Base-by-base conservation (phyloP, 2,797 vertebrate species). In the Tapirus indicus region DNA sequence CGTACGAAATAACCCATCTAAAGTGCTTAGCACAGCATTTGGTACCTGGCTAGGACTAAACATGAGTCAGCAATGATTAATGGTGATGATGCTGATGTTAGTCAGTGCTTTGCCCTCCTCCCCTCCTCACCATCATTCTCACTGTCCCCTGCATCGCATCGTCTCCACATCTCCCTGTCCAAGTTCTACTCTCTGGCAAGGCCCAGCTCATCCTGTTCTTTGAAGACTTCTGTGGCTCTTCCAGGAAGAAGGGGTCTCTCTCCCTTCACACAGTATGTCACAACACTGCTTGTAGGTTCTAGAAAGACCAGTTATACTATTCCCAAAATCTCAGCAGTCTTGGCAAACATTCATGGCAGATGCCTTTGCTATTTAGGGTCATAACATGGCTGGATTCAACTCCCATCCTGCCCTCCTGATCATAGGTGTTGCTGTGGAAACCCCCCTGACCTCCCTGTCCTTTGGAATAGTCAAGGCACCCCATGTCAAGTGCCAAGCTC, bases 21-120 rank as follows among this genome's bases (percentile, higher is more conserved):
- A 44, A 18, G 82, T 5, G 13, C 60, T 85, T 16, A 44, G 52
- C 4, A 4, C 14, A 54, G 84, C 27, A 49, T n/a, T 7, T 71
- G 56, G 79, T 25, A 5, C 80, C 77, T 47, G 66, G 62, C 18
- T 20, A 56, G 85, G 78, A 69, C 62, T 32, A 9, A 68, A 12
- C 11, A 5, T 5, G n/a, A 7, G 21, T 58, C 35, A 49, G 35
- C 49, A 35, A 18, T 71, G 89, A 56, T 17, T 21, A 49, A 25
- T 25, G 41, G 35, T 1, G 27, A 27, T 0, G 13, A 25, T 23
- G 25, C 12, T 11, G 5, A 25, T 52, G n/a, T 9, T 7, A 52
- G 32, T 8, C 17, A 27, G 17, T 5, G 17, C 10, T 88, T 25
- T 4, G 20, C 6, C 89, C 60, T 16, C 14, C 0, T 2, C 5